Conservation (phyloP, 2,888 invertebrate species). For the Elysia crispata region DNA sequence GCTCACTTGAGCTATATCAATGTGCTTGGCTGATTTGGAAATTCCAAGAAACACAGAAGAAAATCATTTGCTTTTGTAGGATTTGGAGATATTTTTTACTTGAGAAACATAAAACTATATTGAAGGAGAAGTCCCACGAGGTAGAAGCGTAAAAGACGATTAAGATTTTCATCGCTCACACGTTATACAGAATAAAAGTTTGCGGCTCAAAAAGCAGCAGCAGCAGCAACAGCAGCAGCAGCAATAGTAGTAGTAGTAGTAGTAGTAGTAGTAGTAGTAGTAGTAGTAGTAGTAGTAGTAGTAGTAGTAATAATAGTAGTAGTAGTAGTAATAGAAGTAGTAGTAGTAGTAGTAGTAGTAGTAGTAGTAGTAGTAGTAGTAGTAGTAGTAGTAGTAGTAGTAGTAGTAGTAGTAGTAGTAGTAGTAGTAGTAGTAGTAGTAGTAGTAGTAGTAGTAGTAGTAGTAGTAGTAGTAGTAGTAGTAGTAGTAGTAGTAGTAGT, state of each 20-base stretch:
- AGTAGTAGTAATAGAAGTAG: no score
- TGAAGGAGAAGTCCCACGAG: no score
- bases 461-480: conserved; percentile 1
- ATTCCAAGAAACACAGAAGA: no score
- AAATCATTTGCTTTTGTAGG: no score
- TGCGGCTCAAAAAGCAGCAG: not conserved
- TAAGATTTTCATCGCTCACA: no score
- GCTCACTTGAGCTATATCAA: no score
- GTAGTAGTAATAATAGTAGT: not conserved
- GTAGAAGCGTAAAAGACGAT: no score
- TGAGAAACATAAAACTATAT: no score
- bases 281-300: conserved; percentile 19
- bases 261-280: conserved; percentile 17
- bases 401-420: conserved; percentile 19
- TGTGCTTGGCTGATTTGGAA: no score
- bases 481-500: not conserved
- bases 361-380: not conserved
- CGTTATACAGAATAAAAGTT: no score
- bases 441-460: conserved; percentile 19
- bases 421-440: conserved; percentile 19
- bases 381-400: conserved; percentile 17
- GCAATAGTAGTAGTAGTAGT: conserved; percentile 13
- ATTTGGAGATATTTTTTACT: no score
- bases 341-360: no score
- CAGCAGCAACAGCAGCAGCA: not conserved